A percentile compares a stretch with the other conserved stretches of the same genome.
phyloP scores from a whole-genome alignment of 2,797 vertebrate genomes.

The Eurystomus glaucurus region DNA sequence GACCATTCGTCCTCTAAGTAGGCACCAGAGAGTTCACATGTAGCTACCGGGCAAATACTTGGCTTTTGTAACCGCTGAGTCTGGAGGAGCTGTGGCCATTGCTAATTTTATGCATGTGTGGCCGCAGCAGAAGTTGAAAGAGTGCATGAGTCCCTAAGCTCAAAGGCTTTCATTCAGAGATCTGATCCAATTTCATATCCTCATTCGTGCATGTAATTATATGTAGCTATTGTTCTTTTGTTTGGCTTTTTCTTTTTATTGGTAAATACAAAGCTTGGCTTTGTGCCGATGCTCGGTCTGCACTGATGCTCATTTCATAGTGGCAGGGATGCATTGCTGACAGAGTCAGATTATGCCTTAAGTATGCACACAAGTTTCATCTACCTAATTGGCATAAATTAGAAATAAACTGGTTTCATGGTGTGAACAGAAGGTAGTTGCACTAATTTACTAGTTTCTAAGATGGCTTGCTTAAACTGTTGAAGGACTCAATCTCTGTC shows the following conservation, averaged over 20 bases:
- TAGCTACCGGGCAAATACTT: neutral
- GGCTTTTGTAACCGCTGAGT: neutral
- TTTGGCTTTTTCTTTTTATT: slow-evolving; percentile 14
- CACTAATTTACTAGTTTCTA: neutral
- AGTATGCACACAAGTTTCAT: neutral
- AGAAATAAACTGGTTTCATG: neutral
- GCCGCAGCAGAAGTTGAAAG: slow-evolving; percentile 18
- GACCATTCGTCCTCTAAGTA: neutral
- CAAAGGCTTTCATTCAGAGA: neutral
- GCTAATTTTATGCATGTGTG: slow-evolving; percentile 32
- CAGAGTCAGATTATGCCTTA: slow-evolving; percentile 14
- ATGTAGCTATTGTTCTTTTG: slow-evolving; percentile 11
- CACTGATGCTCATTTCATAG: neutral
- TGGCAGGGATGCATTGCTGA: neutral
- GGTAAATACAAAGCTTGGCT: neutral
- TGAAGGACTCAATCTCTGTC: neutral
- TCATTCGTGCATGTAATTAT: neutral
- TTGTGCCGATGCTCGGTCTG: neutral
- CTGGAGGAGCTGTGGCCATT: neutral
- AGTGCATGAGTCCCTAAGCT: neutral
- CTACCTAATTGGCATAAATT: neutral
- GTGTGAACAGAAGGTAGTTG: neutral
- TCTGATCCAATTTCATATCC: slow-evolving; percentile 17
- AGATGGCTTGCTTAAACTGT: neutral
- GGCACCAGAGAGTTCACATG: neutral